Evolutionary conservation across 2,113 vertebrate genomes (phyloP).

Genomic region (Chiloscyllium plagiosum): DNA sequence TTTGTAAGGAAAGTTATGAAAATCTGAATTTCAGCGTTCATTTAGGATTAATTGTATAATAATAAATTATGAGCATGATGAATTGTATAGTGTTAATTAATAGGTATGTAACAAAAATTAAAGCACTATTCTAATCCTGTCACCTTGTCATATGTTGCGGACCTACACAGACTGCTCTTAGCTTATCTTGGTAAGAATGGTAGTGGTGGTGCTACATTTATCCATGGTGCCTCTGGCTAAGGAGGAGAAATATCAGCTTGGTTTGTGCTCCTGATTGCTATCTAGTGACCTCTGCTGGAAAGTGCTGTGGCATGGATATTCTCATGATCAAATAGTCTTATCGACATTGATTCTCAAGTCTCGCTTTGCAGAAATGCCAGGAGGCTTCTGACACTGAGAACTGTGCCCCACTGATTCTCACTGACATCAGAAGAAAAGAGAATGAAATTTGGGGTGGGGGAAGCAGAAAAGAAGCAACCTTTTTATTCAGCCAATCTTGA

Average conservation of each 20-base stretch:
- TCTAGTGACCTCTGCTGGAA: constrained; percentile 33
- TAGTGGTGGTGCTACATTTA: background rate
- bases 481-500: background rate
- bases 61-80: background rate
- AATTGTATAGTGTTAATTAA: background rate
- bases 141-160: background rate
- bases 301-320: background rate
- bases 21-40: background rate
- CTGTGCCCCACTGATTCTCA: background rate
- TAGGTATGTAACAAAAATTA: background rate
- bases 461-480: background rate
- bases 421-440: background rate
- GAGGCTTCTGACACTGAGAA: background rate
- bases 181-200: background rate
- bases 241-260: background rate
- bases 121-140: background rate
- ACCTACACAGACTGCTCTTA: background rate
- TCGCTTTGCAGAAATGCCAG: background rate
- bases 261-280: constrained; percentile 1
- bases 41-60: background rate
- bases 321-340: background rate
- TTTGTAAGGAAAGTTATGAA: background rate
- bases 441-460: background rate
- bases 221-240: background rate
- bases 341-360: background rate